A percentile compares a stretch with the other conserved stretches of the same genome.
Evolutionary conservation across 2,797 vertebrate genomes (phyloP).

Genomic region (Iguana delicatissima): DNA sequence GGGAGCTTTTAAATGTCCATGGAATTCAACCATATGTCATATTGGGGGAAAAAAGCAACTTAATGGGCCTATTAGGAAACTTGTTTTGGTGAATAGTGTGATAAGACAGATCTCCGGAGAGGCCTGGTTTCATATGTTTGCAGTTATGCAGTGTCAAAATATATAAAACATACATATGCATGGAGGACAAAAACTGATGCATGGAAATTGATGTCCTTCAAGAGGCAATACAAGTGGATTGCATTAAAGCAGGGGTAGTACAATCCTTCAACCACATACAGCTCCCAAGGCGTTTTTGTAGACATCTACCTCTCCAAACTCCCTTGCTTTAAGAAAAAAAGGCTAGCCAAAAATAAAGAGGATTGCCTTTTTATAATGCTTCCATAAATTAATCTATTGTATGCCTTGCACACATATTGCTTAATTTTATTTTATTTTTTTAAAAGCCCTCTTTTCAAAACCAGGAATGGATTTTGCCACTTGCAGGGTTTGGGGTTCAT

Average conservation of each 20-base stretch:
- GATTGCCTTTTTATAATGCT: too few species aligned
- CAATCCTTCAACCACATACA: too few species aligned
- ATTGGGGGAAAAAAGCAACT: not conserved
- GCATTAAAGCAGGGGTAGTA: not conserved
- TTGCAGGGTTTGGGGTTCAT: too few species aligned
- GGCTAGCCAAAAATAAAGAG: too few species aligned
- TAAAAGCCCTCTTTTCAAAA: too few species aligned
- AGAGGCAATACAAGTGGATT: not conserved
- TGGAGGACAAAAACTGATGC: not conserved
- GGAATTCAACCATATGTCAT: not conserved
- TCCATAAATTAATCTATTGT: too few species aligned
- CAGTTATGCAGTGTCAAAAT: not conserved
- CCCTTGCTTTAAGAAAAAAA: not conserved
- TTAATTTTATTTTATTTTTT: too few species aligned
- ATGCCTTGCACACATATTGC: too few species aligned
- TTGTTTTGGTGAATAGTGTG: slow-evolving; percentile 6
- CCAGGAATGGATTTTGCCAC: too few species aligned
- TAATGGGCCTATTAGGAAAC: not conserved
- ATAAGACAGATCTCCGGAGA: not conserved
- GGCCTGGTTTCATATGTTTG: not conserved
- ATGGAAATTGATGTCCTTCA: not conserved
- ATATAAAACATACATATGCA: not conserved
- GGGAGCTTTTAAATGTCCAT: not conserved
- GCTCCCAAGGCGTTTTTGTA: too few species aligned
- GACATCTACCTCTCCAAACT: too few species aligned